Evolutionary conservation across 2,888 invertebrate genomes (phyloP).

Genomic region (Nymphalis polychloros): DNA sequence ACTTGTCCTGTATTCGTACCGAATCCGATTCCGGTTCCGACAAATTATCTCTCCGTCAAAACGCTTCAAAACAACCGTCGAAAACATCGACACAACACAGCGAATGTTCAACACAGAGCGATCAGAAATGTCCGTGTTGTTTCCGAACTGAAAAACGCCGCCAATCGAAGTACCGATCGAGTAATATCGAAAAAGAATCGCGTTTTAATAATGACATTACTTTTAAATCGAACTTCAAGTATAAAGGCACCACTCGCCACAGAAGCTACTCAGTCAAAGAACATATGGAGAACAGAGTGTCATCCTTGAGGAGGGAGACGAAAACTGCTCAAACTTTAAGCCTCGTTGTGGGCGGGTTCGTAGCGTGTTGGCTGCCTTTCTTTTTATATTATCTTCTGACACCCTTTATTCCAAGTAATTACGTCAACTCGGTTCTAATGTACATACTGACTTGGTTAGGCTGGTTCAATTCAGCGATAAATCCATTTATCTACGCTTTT

Average conservation of each 20-base stretch:
- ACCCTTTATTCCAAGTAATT: constrained; percentile 86
- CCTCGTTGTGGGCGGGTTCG: constrained; percentile 93
- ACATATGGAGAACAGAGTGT: constrained; percentile 83
- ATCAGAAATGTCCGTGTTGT: constrained; percentile 74
- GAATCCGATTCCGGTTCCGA: constrained; percentile 76
- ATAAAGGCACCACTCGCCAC: constrained; percentile 66
- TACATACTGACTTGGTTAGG: constrained; percentile 92
- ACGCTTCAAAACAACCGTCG: constrained; percentile 65
- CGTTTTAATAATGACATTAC: constrained; percentile 68
- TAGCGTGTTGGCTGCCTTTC: constrained; percentile 94
- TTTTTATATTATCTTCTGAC: constrained; percentile 91
- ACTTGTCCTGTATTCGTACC: constrained; percentile 72
- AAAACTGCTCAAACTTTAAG: constrained; percentile 94
- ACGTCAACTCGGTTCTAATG: constrained; percentile 84
- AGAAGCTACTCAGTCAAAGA: constrained; percentile 80
- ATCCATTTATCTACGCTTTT: constrained; percentile 95
- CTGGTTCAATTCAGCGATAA: constrained; percentile 94
- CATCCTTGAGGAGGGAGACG: constrained; percentile 88
- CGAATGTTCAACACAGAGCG: constrained; percentile 63
- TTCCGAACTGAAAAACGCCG: constrained; percentile 64
- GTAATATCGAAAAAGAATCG: constrained; percentile 61
- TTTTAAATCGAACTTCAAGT: constrained; percentile 72
- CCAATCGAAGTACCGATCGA: constrained; percentile 52
- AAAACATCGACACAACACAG: constrained; percentile 63
- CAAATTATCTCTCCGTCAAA: constrained; percentile 68